These are phyloP conservation scores for Coreius guichenoti DNA, from an alignment of 2,797 vertebrate species.

Conservation along the genomic window DNA sequence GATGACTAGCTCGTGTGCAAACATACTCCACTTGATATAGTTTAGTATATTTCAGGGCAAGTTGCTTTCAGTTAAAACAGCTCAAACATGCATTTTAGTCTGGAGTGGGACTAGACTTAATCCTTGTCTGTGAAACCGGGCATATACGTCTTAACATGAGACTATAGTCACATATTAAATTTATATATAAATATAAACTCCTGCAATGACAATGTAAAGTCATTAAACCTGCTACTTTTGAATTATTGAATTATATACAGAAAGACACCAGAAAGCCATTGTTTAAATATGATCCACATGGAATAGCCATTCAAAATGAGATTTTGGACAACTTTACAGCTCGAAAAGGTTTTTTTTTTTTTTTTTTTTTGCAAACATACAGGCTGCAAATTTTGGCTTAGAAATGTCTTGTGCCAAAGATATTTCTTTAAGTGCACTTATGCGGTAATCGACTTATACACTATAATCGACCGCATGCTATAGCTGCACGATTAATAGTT, in stretches of 20 bases:
- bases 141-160: neutral
- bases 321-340: neutral
- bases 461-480: neutral
- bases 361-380: neutral
- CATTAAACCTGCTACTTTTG: neutral
- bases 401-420: neutral
- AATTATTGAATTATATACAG: neutral
- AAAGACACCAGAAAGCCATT: neutral
- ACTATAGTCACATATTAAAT: neutral
- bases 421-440: neutral
- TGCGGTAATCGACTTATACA: neutral
- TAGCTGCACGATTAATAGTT: neutral
- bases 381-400: neutral
- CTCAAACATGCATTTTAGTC: no score
- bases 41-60: no score
- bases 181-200: no score
- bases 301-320: neutral
- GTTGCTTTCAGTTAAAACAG: no score
- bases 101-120: no score
- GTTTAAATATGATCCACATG: neutral
- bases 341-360: no score
- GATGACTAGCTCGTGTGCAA: neutral
- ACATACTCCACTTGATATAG: no score
- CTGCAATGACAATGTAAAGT: neutral
- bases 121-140: neutral